Base-by-base conservation (phyloP, 2,797 vertebrate species). In the Pseudomugil gertrudae region DNA sequence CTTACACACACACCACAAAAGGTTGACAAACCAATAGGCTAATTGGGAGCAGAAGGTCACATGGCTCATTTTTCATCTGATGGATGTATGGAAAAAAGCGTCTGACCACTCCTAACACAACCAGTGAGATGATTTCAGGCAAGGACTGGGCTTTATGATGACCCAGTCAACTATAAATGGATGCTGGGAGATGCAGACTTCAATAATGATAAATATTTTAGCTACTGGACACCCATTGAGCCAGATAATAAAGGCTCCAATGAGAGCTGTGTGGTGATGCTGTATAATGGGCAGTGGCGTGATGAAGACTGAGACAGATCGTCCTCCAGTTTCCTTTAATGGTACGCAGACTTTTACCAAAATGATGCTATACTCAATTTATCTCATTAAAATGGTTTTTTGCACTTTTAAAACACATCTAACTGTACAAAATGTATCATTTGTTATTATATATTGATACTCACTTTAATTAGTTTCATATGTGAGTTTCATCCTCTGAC, bases 141-240 rank as follows among this genome's bases (percentile, higher is more conserved):
- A 1, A 90, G 88, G 88, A 82, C 89, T 11, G 84, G 87, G 0
- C 77, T 90, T 15, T 51, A 66, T 50, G 83, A 85, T 29, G 27
- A 80, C 55, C 0, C 40, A 6, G 55, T 3, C 8, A 65, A 2
- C 10, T 92, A 85, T 87, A 78, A 24, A 50, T 90, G 91, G 90
- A 30, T 50, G 0, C 30, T 72, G 13, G 63, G 38, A 38, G 24
- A 75, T 3, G 8, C 0, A 19, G 15, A 47, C 0, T 65, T 78
- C 8, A 57, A 57, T 11, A 0, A 1, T 6, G 5, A 13, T 0
- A 23, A 0, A 14, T 5, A 48, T 4, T 89, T 68, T 52, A 67
- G 2, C 1, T 47, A 30, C 9, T 90, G 57, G 87, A 0, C 0
- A 0, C 0, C 0, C 1, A 0, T 1, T 0, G 0, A 80, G 2